Base-by-base conservation (phyloP, 53 echinoderm and acorn worm species). In the Hippasteria phrygiana region DNA sequence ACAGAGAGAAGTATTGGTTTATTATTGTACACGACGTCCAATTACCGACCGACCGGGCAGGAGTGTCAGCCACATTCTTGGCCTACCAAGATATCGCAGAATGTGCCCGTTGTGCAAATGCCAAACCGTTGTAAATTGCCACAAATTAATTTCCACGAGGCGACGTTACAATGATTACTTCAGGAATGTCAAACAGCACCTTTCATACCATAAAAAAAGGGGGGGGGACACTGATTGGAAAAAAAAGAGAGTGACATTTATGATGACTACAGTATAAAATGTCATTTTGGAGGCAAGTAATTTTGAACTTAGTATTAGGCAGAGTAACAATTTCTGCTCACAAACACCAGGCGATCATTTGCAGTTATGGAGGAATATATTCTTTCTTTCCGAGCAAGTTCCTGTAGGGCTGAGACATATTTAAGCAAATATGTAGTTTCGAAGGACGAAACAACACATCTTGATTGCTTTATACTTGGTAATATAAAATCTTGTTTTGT, bases 101-200 rank as follows among this genome's bases (percentile, higher is more conserved):
- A 85, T 50, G 45, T 10, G n/a, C 56, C 36, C 50, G 16, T 16
- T 16, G 34, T 28, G 33, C 17, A 85, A 85, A 85, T 85, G 70
- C 69, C 85, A 85, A 69, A 37, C 85, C 8, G 10, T 34, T 9
- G 24, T 10, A 47, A 83, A 46, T 50, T 85, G 85, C 31, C 22
- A 4, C 34, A 34, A 71, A 71, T 85, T 85, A 45, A 69, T 85
- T 34, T 63, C 13, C 31, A 64, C 33, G 42, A 43, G 34, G 66
- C 43, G 22, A 45, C 50, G 26, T 70, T 22, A 33, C 70, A 48
- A 85, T 35, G 33, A 83, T 83, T 34, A 67, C 43, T 17, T 43
- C 20, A 1, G 67, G 34, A 83, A 67, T 67, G 16, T 46, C 4
- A 37, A 80, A 62, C 9, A 26, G 10, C 34, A 18, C 11, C 39